Evolutionary conservation across 2,888 invertebrate species (phyloP).

Genomic region (Resseliella maxima): DNA sequence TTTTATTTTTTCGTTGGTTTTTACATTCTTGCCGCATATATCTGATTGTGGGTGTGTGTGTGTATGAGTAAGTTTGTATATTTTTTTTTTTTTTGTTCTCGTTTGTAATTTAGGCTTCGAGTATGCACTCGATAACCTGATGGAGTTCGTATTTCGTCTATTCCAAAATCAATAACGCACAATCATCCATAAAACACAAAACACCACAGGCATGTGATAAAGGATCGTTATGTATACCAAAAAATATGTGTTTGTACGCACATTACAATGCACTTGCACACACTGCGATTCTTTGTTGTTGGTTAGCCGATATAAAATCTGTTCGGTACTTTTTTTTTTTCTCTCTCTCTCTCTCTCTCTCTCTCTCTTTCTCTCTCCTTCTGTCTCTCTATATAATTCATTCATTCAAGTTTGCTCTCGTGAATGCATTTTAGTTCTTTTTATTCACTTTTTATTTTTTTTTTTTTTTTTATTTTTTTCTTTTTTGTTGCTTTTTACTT

Average conservation of each 20-base stretch:
- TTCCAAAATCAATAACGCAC: slow-evolving; percentile 49
- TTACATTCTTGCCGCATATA: background rate
- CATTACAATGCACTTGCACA: slow-evolving; percentile 48
- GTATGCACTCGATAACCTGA: slow-evolving; percentile 45
- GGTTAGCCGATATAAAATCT: background rate
- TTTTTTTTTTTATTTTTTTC: no score
- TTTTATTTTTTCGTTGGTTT: slow-evolving; percentile 45
- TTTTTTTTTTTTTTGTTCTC: background rate
- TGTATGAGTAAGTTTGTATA: no score
- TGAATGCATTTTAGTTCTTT: background rate
- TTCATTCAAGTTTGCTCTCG: background rate
- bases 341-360: no score
- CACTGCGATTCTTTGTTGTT: slow-evolving; percentile 25
- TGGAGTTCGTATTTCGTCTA: slow-evolving; percentile 48
- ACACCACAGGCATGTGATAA: slow-evolving; percentile 53
- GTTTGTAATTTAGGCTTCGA: slow-evolving; percentile 19
- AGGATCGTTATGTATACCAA: slow-evolving; percentile 36
- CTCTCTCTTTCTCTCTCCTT: background rate
- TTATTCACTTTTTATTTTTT: slow-evolving; percentile 48
- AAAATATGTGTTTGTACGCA: slow-evolving; percentile 51
- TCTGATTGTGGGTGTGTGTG: background rate
- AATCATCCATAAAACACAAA: slow-evolving; percentile 53
- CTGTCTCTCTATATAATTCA: no score
- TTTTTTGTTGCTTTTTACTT: background rate
- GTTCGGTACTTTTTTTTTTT: background rate